These are phyloP conservation scores for Brenthis ino DNA, from an alignment of 2,888 invertebrate species.

Conservation along the genomic window DNA sequence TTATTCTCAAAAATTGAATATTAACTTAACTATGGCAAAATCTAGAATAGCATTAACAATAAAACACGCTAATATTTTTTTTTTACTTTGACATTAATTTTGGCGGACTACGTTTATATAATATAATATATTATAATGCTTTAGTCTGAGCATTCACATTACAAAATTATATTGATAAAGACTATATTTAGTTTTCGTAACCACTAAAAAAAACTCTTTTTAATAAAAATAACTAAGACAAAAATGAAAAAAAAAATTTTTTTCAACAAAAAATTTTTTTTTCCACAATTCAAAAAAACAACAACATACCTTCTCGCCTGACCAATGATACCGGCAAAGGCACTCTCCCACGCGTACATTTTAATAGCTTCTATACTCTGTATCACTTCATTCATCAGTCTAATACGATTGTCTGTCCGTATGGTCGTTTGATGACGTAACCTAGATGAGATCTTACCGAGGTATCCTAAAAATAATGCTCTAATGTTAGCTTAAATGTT, in stretches of 20 bases:
- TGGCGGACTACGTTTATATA: too few relatives aligned
- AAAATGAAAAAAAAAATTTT: not conserved
- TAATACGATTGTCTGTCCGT: slow-evolving; percentile 91
- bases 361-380: slow-evolving; percentile 92
- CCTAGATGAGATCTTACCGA: slow-evolving; percentile 86
- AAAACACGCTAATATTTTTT: too few relatives aligned
- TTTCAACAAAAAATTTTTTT: not conserved
- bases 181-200: too few relatives aligned
- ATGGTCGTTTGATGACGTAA: slow-evolving; percentile 87
- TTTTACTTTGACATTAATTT: too few relatives aligned
- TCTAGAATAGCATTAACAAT: too few relatives aligned
- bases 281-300: not conserved
- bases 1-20: too few relatives aligned
- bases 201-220: too few relatives aligned
- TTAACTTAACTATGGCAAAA: too few relatives aligned
- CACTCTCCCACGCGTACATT: slow-evolving; percentile 94
- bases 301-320: slow-evolving; percentile 85
- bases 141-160: too few relatives aligned
- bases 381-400: slow-evolving; percentile 94
- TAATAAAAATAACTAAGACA: not conserved
- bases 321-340: slow-evolving; percentile 88
- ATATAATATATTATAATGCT: too few relatives aligned
- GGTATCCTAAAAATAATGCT: slow-evolving; percentile 76
- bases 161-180: too few relatives aligned
- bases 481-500: not conserved